Evolutionary conservation across 2,113 vertebrate genomes (phyloP), one percentile per base, ranked within the genome.

Genomic region (Hippocampus abdominalis): DNA sequence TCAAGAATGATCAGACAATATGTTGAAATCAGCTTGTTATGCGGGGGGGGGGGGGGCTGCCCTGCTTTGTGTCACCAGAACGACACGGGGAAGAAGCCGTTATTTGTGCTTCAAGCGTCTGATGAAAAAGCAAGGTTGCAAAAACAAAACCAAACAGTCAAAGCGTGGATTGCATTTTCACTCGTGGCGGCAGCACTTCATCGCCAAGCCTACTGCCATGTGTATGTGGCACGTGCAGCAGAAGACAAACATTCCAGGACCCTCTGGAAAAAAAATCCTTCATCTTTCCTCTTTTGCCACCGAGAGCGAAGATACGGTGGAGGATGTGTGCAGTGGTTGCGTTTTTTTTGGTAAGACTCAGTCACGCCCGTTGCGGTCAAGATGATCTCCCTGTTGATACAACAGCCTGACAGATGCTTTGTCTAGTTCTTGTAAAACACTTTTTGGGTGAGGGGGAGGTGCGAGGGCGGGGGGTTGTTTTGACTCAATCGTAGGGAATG

Each of bases 301-400:
- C 1, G 57, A 8, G n/a, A 4, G 40, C 16, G 13, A 15, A 9
- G 63, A 64, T 8, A 64, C 39, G 13, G 12, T 63, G 20, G 18
- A 40, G 20, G 2, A 8, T 60, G 27, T 9, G 63, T 3, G 42
- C 63, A 27, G 63, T 25, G 11, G 42, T 25, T 64, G 27, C 46
- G 23, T 64, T 64, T 64, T 64, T 18, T 10, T 10, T 8, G 40
- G 25, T 23, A 64, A n/a, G 63, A 16, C 63, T 64, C 42, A 27
- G 23, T 64, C 63, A 64, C 16, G 40, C 63, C 63, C 27, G 42
- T 44, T 64, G 63, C 63, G 63, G 63, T 64, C 63, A 64, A 64
- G 63, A 64, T 46, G 63, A 64, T 64, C 63, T 46, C 63, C 27
- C 40, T 46, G 63, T 64, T 64, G 63, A 46, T 64, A 64, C 42